Evolutionary conservation across 1,140 invertebrate species (phyloP).

Genomic region (Olivierus martensii): DNA sequence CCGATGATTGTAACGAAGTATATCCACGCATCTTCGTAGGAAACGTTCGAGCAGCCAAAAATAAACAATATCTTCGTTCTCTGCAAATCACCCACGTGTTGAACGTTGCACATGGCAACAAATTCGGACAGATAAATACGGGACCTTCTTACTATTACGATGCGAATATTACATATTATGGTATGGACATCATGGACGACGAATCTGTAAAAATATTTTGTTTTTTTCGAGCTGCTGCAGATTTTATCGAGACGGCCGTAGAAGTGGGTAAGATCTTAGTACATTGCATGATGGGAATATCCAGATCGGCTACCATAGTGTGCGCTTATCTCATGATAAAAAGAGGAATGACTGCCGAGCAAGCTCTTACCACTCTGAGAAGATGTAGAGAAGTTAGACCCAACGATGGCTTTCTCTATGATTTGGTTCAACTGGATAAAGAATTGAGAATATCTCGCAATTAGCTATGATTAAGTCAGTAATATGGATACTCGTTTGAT

Average conservation of each 20-base stretch:
- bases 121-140: conserved; percentile 29
- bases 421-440: conserved; percentile 51
- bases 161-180: conserved; percentile 56
- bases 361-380: conserved; percentile 43
- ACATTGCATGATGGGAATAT: conserved; percentile 58
- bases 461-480: too few species aligned
- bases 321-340: conserved; percentile 77
- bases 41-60: conserved; percentile 24
- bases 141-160: conserved; percentile 46
- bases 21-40: too few species aligned
- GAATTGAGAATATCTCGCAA: background rate
- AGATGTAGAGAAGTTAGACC: conserved; percentile 35
- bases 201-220: conserved; percentile 56
- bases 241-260: conserved; percentile 65
- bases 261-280: conserved; percentile 23
- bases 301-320: conserved; percentile 62
- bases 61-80: conserved; percentile 23
- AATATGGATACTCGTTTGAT: too few species aligned
- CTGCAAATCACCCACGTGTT: conserved; percentile 33
- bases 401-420: conserved; percentile 61
- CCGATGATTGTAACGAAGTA: too few species aligned
- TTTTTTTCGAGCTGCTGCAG: conserved; percentile 59
- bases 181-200: conserved; percentile 59
- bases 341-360: conserved; percentile 51
- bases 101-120: conserved; percentile 30